Base-by-base conservation (phyloP, 2,888 invertebrate species). In the Antitype chi region DNA sequence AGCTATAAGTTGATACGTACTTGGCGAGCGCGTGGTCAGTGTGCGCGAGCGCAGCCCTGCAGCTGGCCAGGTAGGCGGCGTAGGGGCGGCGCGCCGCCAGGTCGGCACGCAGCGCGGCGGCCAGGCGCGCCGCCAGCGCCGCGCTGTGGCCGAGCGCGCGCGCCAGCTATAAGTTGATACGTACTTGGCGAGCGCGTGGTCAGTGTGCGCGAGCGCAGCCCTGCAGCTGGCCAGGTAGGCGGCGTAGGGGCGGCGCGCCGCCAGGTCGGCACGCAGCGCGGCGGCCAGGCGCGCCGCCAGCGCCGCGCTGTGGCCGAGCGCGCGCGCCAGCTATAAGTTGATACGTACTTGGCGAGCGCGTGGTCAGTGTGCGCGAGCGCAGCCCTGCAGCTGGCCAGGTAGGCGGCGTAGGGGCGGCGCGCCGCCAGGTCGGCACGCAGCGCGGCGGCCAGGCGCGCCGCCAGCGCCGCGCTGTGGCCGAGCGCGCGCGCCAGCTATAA, bases 401-500 rank as follows among this genome's bases (percentile, higher is more conserved):
- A 96, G 68, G 95, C 93, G 62, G 95, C 95, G 89, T 96, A 96
- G 70, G 96, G 96, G 0, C 96, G 86, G 52, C 95, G 84, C 67
- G 96, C 95, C 28, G 95, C 95, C n/a, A 96, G 91, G 89, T 96
- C 96, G 2, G 95, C 93, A 0, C 95, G 90, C 88, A 96, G 90
- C 5, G 43, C 43, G 43, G 43, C 43, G 9, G 43, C 43, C 9
- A 43, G 43, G 43, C 43, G 43, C 1, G 43, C 95, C 94, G 25
- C 2, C 38, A 38, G 38, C 5, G 5, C 38, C 5, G 38, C 38
- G 5, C 38, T 38, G 38, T 38, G 38, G 38, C 38, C 38, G 38
- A 38, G 38, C 2, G 32, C 32, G 32, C 32, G 32, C 32, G 32
- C 32, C 32, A 47, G 47, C 47, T 47, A 47, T 17, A 5, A 49